Evolutionary conservation across 2,797 vertebrate genomes (phyloP).

Genomic region (Periophthalmus magnuspinnatus): DNA sequence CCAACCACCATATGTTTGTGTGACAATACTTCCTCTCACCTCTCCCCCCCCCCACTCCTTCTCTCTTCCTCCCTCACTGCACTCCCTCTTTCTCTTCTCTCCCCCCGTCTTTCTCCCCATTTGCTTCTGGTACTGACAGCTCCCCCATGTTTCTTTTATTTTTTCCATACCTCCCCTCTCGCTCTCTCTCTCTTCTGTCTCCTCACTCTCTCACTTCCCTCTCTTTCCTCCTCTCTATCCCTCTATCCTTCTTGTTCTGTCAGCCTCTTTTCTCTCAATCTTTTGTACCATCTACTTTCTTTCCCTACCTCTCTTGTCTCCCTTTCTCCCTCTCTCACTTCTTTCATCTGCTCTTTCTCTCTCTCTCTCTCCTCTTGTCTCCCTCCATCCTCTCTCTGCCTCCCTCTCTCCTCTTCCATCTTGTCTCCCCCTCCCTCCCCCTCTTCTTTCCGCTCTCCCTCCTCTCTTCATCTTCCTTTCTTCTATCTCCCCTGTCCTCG

Average conservation of each 20-base stretch:
- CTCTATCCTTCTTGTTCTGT: background rate
- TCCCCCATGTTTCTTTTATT: conserved; percentile 13
- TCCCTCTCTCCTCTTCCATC: background rate
- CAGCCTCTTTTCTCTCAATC: background rate
- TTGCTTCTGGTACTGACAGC: background rate
- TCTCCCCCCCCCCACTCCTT: background rate
- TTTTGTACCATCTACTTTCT: background rate
- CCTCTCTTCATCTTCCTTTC: background rate
- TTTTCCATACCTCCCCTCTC: conserved; percentile 23
- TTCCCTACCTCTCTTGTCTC: background rate
- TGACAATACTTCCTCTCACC: background rate
- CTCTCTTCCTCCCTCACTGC: background rate
- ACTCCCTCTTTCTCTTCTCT: conserved; percentile 17
- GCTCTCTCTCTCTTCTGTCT: background rate
- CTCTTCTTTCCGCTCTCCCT: background rate
- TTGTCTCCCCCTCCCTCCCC: background rate
- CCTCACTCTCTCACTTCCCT: background rate
- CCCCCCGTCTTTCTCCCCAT: conserved; percentile 18
- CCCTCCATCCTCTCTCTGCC: background rate
- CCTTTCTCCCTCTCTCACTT: background rate
- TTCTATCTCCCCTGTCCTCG: background rate
- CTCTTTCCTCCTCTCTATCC: background rate
- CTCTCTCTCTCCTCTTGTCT: background rate
- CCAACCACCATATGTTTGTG: background rate
- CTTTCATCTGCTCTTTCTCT: background rate